phyloP scores from a whole-genome alignment of 2,797 vertebrate genomes.

The Neoniphon sammara region DNA sequence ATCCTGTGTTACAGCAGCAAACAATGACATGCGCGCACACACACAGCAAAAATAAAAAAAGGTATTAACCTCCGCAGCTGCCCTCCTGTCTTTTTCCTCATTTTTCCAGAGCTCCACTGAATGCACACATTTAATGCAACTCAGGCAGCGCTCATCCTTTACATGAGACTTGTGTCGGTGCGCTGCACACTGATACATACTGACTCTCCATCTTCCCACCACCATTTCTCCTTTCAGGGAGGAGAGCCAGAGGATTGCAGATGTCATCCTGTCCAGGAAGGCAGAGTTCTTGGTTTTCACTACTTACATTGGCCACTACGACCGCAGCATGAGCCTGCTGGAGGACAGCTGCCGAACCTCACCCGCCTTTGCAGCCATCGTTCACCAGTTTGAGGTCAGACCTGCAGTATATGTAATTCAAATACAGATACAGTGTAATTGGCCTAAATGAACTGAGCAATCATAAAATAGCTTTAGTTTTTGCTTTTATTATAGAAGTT shows the following conservation, averaged over 20 bases:
- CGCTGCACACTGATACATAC: too few relatives aligned
- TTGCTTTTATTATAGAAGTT: not conserved
- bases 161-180: too few relatives aligned
- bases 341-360: slow-evolving; percentile 86
- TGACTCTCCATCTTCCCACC: slow-evolving; percentile 3
- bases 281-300: slow-evolving; percentile 89
- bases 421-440: too few relatives aligned
- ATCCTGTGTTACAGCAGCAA: not conserved
- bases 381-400: slow-evolving; percentile 90
- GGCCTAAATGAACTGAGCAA: slow-evolving; percentile 39
- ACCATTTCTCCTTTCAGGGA: slow-evolving; percentile 81
- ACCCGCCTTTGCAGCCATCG: slow-evolving; percentile 81
- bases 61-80: not conserved
- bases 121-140: slow-evolving; percentile 4
- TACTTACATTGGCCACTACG: slow-evolving; percentile 90
- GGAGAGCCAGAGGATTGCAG: slow-evolving; percentile 90
- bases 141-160: not conserved
- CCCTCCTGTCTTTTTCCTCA: not conserved
- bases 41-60: not conserved
- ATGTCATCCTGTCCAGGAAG: slow-evolving; percentile 89
- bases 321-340: slow-evolving; percentile 88
- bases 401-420: too few relatives aligned
- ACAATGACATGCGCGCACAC: slow-evolving; percentile 2
- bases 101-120: not conserved
- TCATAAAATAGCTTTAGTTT: slow-evolving; percentile 14